Base-by-base conservation (phyloP, 2,888 invertebrate species). In the Heteromurus nitidus region DNA sequence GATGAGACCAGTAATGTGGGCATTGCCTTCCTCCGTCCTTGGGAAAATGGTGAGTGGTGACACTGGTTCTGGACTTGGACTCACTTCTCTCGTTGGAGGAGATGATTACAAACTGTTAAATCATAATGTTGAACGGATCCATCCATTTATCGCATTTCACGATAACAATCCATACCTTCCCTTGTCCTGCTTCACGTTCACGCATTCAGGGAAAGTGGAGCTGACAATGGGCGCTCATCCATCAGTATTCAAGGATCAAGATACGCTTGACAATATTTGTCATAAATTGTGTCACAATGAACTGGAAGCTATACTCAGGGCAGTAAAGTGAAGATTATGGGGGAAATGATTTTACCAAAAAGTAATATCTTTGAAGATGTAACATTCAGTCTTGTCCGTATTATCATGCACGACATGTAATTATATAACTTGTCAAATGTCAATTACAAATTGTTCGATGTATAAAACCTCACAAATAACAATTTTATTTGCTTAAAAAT, bases 221-320 rank as follows among this genome's bases (percentile, higher is more conserved):
- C 11, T 84, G 2, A 82, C 84, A 0, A 11, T 82, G 3, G 64
- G 72, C 0, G 82, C 53, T 7, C 62, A 82, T 68, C 84, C 82
- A 3, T 22, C 58, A 18, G 28, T 84, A 53, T 50, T 74, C 50
- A 58, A 24, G 16, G 58, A 65, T 55, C 60, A 58, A 22, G 7
- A 28, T 2, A 31, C 26, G 5, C 11, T 82, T 36, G 64, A 69
- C 26, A 50, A 28, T 53, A 16, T 82, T 53, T 55, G 55, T 64
- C 65, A 65, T 16, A 50, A 65, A 24, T 50, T 50, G 11, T 65
- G 53, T 42, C 65, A 65, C 87, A 22, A 65, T n/a, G 74, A 74
- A 26, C 13, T 74, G 0, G 1, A 55, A 1, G n/a, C n/a, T n/a
- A n/a, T n/a, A n/a, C n/a, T n/a, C n/a, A n/a, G n/a, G n/a, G n/a